Conservation (phyloP, 2,113 vertebrate species). For the Romanogobio albipinnatus region DNA sequence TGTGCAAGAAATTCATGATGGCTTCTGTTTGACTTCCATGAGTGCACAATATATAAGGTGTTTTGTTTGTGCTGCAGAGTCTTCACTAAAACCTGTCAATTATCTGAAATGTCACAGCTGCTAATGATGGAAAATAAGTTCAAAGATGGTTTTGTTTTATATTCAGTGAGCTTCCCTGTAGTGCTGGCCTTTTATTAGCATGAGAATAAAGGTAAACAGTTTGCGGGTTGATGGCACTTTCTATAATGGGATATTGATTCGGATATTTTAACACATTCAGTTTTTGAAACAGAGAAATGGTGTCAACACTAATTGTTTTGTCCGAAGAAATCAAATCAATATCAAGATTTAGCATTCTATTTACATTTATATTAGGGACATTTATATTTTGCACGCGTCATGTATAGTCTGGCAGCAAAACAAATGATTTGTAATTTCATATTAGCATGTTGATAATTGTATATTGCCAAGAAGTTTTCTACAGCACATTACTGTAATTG, state of each 20-base stretch:
- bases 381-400: neutral
- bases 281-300: neutral
- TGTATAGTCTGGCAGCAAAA: neutral
- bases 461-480: too few relatives aligned
- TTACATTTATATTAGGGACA: neutral
- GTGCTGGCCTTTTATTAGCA: constrained; percentile 6
- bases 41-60: neutral
- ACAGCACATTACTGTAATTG: too few relatives aligned
- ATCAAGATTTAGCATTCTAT: constrained; percentile 12
- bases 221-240: neutral
- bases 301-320: constrained; percentile 11
- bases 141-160: neutral
- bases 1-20: neutral
- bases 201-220: constrained; percentile 10
- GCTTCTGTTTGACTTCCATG: neutral
- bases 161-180: constrained; percentile 10
- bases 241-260: constrained; percentile 9
- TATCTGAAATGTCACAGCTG: constrained; percentile 48
- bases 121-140: constrained; percentile 38
- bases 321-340: constrained; percentile 7
- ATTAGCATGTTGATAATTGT: neutral
- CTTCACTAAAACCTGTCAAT: constrained; percentile 39
- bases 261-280: constrained; percentile 25
- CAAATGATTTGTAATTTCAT: neutral
- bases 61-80: neutral